Conservation (phyloP, 64 coral and sea anemone species). For the Stichodactyla helianthus region DNA sequence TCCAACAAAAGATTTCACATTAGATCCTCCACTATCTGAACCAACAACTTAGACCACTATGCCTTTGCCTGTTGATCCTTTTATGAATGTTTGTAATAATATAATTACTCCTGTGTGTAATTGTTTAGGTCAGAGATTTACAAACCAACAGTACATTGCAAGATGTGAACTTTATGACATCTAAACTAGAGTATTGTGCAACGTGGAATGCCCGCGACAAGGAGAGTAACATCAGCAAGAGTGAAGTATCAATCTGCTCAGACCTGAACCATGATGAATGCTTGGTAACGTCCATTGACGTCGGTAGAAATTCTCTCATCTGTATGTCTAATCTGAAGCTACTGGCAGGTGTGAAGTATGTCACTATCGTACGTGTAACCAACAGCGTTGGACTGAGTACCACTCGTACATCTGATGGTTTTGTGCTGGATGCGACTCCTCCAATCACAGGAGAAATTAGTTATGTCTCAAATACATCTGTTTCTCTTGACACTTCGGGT, state of each 20-base stretch:
- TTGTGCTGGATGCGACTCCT: slow-evolving; percentile 66
- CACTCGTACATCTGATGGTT: slow-evolving; percentile 50
- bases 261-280: slow-evolving; percentile 44
- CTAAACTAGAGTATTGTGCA: slow-evolving; percentile 64
- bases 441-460: slow-evolving; percentile 49
- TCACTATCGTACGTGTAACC: slow-evolving; percentile 50
- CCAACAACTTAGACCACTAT: neutral
- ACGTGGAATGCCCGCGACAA: slow-evolving; percentile 45
- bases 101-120: neutral
- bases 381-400: slow-evolving; percentile 59
- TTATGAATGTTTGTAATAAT: neutral
- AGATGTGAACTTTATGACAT: slow-evolving; percentile 70
- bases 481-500: neutral
- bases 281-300: slow-evolving; percentile 40
- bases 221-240: slow-evolving; percentile 61
- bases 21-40: too few relatives aligned
- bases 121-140: slow-evolving; percentile 53
- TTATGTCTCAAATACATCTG: slow-evolving; percentile 30
- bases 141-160: neutral
- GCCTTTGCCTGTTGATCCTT: neutral
- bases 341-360: slow-evolving; percentile 70
- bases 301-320: slow-evolving; percentile 42
- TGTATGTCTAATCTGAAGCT: slow-evolving; percentile 66
- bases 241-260: slow-evolving; percentile 73
- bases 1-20: too few relatives aligned